Evolutionary conservation across 2,888 invertebrate genomes (phyloP).

Genomic region (Morinoia aosen): DNA sequence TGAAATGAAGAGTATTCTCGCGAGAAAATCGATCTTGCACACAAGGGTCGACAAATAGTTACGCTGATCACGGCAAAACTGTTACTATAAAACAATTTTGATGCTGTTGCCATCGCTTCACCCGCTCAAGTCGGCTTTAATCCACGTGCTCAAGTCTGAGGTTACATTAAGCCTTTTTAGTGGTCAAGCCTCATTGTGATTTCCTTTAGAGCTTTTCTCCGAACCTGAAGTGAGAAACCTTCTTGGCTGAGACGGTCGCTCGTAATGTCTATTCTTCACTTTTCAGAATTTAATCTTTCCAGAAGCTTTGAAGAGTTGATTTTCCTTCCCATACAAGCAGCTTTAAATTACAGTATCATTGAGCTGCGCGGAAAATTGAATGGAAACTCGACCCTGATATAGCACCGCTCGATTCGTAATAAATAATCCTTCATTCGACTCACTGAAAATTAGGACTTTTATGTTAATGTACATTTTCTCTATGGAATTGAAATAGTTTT

Average conservation of each 20-base stretch:
- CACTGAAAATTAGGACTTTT: neutral
- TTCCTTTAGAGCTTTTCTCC: constrained; percentile 19
- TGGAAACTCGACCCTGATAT: neutral
- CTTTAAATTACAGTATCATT: constrained; percentile 32
- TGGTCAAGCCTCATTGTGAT: constrained; percentile 46
- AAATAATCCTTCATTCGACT: neutral
- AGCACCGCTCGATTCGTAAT: neutral
- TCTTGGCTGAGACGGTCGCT: neutral
- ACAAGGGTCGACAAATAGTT: neutral
- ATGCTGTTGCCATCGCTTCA: constrained; percentile 6
- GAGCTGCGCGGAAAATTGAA: neutral
- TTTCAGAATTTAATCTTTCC: constrained; percentile 13
- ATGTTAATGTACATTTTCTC: neutral
- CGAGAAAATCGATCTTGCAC: neutral
- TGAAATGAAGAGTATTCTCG: neutral
- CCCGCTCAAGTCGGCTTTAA: neutral
- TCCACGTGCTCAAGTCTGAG: constrained; percentile 51
- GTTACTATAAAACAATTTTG: neutral
- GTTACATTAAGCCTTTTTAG: constrained; percentile 52
- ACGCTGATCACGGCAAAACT: neutral
- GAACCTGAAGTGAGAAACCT: constrained; percentile 26
- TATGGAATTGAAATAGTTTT: neutral
- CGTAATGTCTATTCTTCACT: neutral
- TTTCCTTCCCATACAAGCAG: neutral
- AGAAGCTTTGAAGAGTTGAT: constrained; percentile 28